phyloP scores from a whole-genome alignment of 1,140 invertebrate species.

The Homalodisca vitripennis region DNA sequence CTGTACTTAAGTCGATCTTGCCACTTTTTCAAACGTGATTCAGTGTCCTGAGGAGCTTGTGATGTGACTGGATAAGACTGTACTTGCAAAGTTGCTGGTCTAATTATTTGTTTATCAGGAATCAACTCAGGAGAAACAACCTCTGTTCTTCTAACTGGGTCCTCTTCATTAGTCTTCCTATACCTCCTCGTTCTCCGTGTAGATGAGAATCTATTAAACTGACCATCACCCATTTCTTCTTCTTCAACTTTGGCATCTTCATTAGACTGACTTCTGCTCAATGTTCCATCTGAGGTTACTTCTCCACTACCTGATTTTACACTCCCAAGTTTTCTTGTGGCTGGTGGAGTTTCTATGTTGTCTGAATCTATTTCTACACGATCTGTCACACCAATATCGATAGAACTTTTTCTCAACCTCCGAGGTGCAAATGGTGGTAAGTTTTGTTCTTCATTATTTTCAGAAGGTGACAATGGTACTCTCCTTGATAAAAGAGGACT shows the following conservation, averaged over 20 bases:
- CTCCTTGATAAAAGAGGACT: slow-evolving; percentile 38
- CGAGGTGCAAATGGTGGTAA: slow-evolving; percentile 47
- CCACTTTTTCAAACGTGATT: slow-evolving; percentile 60
- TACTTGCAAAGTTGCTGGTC: slow-evolving; percentile 50
- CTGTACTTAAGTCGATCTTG: slow-evolving; percentile 56
- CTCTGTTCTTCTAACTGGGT: slow-evolving; percentile 47
- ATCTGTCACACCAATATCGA: slow-evolving; percentile 56
- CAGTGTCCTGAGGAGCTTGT: slow-evolving; percentile 53
- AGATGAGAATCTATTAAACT: slow-evolving; percentile 82
- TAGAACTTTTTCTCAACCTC: slow-evolving; percentile 41
- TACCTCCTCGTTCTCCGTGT: slow-evolving; percentile 78
- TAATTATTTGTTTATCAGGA: slow-evolving; percentile 53
- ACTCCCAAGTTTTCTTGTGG: slow-evolving; percentile 65
- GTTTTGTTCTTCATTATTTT: slow-evolving; percentile 40
- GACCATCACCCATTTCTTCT: slow-evolving; percentile 54
- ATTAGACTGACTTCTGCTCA: slow-evolving; percentile 23
- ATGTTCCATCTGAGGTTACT: slow-evolving; percentile 16
- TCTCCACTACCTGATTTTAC: slow-evolving; percentile 42
- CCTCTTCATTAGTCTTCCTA: slow-evolving; percentile 65
- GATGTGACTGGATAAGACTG: slow-evolving; percentile 49
- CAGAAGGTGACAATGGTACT: slow-evolving; percentile 33
- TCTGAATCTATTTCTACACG: slow-evolving; percentile 86
- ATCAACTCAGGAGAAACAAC: slow-evolving; percentile 51
- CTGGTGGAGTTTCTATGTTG: slow-evolving; percentile 86
- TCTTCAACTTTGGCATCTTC: slow-evolving; percentile 30